Evolutionary conservation across 2,113 vertebrate genomes (phyloP), one percentile per base, ranked within the genome.

Genomic region (Sander vitreus): DNA sequence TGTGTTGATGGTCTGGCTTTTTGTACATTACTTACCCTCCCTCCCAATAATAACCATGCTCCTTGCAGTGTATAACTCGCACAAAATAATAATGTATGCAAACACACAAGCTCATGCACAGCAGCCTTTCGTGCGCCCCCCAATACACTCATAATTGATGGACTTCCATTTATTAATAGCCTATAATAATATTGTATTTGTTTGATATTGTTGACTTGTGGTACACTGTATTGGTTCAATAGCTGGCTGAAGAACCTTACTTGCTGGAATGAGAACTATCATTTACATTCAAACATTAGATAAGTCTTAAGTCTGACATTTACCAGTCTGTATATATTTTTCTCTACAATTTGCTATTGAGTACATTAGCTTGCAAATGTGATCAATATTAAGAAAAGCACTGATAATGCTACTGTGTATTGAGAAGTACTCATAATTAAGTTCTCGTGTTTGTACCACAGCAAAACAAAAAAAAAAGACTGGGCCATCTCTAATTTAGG

Each of bases 201-300:
- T 93, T 92, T 91, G 85, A 81, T 87, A 85, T 92, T 90, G 88
- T 91, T 86, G 64, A 81, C 66, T 76, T 68, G 89, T 89, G 85
- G 74, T 84, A 71, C 84, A 83, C 68, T 80, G 73, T 90, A 74
- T 84, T 88, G 89, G 86, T 86, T 90, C 85, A 81, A 84, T 76
- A 88, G 80, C 78, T 85, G 86, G 85, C 85, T 83, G 76, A 90
- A 71, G 87, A 91, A 91, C 90, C 85, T 90, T 70, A 83, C 81
- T 71, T 83, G 80, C 89, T 91, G 83, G 87, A 87, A 86, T 87
- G 76, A 89, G 45, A 88, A 73, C 71, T 81, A 76, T 87, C 73
- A 86, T 86, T 88, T 83, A 77, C 74, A 86, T 89, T 55, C 39
- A 75, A 78, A 76, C 73, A 72, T 76, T 60, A 85, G 69, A 76